Evolutionary conservation across 2,888 invertebrate genomes (phyloP).

Genomic region (Agrochola litura): DNA sequence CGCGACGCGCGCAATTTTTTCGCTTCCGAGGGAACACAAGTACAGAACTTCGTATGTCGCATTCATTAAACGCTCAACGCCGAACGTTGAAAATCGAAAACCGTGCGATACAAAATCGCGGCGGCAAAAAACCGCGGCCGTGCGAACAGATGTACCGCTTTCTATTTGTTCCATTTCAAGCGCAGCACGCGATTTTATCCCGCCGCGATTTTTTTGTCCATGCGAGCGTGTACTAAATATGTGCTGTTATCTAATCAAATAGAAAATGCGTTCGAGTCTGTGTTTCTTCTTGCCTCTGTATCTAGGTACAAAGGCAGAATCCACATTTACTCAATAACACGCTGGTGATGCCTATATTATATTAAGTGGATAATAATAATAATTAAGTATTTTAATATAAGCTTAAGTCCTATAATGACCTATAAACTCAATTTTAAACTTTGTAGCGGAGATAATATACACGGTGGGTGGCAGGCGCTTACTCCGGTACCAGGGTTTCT

Average conservation of each 20-base stretch:
- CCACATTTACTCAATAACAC: background rate
- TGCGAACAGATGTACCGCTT: too few species aligned
- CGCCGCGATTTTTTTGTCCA: too few species aligned
- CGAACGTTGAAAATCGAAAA: too few species aligned
- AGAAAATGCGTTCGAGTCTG: background rate
- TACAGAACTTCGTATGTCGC: too few species aligned
- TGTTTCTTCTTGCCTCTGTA: background rate
- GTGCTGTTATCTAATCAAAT: background rate
- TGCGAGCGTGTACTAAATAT: too few species aligned
- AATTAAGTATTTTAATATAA: constrained; percentile 10
- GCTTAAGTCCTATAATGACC: background rate
- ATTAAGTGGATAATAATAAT: background rate
- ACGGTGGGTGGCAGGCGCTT: constrained; percentile 64
- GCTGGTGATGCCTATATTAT: background rate
- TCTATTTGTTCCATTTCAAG: too few species aligned
- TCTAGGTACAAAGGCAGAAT: background rate
- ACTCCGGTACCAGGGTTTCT: constrained; percentile 69
- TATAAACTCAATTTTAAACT: constrained; percentile 18
- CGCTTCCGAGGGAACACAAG: too few species aligned
- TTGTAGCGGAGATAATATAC: constrained; percentile 68
- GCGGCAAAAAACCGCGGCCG: too few species aligned
- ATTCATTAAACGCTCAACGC: too few species aligned
- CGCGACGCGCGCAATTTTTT: too few species aligned
- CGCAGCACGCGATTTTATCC: too few species aligned
- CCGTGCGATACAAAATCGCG: too few species aligned